A percentile compares a stretch with the other conserved stretches of the same genome.
Conservation (phyloP, 2,888 invertebrate genomes). For the Drosophila paramelanica region DNA sequence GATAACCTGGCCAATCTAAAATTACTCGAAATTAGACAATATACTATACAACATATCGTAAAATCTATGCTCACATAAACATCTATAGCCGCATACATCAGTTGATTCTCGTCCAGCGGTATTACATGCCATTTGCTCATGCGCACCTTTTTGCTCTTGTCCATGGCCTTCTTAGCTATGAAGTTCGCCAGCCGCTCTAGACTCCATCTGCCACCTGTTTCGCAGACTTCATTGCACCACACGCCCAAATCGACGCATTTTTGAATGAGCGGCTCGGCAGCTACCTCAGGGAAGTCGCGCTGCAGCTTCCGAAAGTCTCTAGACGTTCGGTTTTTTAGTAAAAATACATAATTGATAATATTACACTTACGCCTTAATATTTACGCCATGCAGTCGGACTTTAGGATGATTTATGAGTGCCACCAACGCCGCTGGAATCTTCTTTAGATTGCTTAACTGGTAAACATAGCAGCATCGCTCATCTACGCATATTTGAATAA, state of each 20-base stretch:
- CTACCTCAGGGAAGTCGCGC: constrained; percentile 87
- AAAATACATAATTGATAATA: not conserved
- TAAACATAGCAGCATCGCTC: constrained; percentile 86
- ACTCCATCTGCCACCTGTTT: constrained; percentile 87
- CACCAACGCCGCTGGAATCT: constrained; percentile 87
- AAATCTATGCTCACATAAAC: constrained; percentile 86
- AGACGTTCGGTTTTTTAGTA: constrained; percentile 44
- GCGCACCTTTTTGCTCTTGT: constrained; percentile 87
- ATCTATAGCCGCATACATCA: constrained; percentile 88
- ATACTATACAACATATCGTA: not conserved
- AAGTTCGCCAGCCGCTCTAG: constrained; percentile 87
- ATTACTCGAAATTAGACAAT: not conserved
- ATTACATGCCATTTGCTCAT: constrained; percentile 88
- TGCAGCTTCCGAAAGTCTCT: constrained; percentile 88
- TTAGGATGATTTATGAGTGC: constrained; percentile 87
- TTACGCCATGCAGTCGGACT: constrained; percentile 87
- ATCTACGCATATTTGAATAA: constrained; percentile 88
- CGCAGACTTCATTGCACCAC: constrained; percentile 86
- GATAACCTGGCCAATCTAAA: constrained; percentile 84
- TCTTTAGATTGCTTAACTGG: constrained; percentile 86
- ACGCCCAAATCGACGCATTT: constrained; percentile 87
- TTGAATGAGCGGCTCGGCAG: constrained; percentile 86
- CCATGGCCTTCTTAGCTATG: constrained; percentile 86
- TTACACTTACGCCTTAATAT: constrained; percentile 87
- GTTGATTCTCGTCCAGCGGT: constrained; percentile 86